Evolutionary conservation across 2,797 vertebrate species (phyloP).

Genomic region (Muscicapa striata): DNA sequence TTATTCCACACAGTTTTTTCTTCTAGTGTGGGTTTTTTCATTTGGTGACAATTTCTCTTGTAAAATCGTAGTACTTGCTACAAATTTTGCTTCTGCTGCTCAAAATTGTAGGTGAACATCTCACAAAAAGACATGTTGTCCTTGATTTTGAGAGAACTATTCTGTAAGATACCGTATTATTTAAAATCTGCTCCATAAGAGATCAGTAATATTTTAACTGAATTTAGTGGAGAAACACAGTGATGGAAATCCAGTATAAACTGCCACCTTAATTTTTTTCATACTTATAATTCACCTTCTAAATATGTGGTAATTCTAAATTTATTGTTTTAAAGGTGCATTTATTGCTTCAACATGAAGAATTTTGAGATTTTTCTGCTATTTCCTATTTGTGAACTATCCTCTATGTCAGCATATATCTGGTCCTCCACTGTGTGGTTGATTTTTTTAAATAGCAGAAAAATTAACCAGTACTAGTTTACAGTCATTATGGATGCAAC

Average conservation of each 20-base stretch:
- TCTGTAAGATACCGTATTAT: background rate
- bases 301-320: background rate
- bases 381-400: background rate
- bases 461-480: background rate
- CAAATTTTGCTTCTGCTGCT: background rate
- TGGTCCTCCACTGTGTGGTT: background rate
- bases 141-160: background rate
- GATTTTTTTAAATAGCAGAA: background rate
- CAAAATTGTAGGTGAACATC: background rate
- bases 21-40: background rate
- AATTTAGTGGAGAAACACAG: background rate
- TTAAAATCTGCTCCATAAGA: background rate
- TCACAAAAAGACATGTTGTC: background rate
- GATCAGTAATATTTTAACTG: background rate
- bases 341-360: background rate
- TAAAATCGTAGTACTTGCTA: background rate
- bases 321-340: background rate
- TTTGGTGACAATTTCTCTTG: background rate
- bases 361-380: background rate
- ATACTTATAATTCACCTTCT: background rate
- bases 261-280: background rate
- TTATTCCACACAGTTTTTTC: background rate
- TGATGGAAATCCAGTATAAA: background rate
- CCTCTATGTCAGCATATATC: background rate
- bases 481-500: background rate